Evolutionary conservation across 2,113 vertebrate genomes (phyloP).

Genomic region (Rhipidura dahli): DNA sequence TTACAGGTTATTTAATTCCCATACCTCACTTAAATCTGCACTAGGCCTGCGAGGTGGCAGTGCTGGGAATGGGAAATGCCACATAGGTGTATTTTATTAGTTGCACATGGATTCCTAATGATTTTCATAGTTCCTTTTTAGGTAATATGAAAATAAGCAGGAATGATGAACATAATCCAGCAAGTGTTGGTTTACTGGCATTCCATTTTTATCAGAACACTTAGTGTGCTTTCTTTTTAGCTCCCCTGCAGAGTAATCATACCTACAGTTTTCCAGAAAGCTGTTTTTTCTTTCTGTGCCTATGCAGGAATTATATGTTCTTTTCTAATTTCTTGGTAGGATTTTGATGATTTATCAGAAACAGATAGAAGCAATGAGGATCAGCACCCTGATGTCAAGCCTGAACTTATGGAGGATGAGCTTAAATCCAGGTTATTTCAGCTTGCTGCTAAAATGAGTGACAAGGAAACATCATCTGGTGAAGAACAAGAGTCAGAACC

Average conservation of each 20-base stretch:
- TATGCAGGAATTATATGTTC: not conserved
- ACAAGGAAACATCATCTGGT: conserved; percentile 83
- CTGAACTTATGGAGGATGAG: conserved; percentile 72
- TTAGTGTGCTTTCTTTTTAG: not conserved
- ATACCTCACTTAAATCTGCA: not conserved
- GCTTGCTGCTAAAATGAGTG: conserved; percentile 78
- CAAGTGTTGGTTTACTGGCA: not conserved
- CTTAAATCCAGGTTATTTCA: conserved; percentile 76
- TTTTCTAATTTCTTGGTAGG: conserved; percentile 46
- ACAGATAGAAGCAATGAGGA: conserved; percentile 52
- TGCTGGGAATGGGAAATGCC: not conserved
- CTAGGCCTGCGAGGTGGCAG: not conserved
- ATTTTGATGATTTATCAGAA: conserved; percentile 64
- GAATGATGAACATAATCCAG: not conserved
- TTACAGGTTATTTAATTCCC: not conserved
- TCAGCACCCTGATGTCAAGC: not conserved
- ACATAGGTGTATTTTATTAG: not conserved
- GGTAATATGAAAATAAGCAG: not conserved
- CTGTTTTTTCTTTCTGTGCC: not conserved
- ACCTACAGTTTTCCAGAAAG: not conserved
- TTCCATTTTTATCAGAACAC: not conserved
- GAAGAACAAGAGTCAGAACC: conserved; percentile 76
- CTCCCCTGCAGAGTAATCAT: not conserved
- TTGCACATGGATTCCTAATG: not conserved
- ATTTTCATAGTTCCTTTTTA: not conserved